Evolutionary conservation across 2,888 invertebrate genomes (phyloP), one percentile per base, ranked within the genome.

Genomic region (Vandiemenella viatica): DNA sequence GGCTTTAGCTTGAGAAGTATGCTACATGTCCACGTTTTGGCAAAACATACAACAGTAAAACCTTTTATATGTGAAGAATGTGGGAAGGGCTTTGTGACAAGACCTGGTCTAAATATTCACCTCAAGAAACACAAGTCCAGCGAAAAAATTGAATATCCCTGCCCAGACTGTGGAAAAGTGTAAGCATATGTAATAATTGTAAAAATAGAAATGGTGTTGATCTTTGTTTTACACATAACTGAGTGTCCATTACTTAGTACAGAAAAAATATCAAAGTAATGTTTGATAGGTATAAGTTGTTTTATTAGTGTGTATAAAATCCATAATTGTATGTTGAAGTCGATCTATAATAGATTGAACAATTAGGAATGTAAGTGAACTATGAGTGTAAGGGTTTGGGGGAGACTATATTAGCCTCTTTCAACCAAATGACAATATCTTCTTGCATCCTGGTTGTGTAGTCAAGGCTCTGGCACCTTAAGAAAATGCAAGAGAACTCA

Each of bases 1-100:
- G 63, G 69, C 2, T 77, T 75, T 59, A 65, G 70, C 37, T 68
- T 75, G 1, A 69, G 73, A 46, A 72, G 73, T 3, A 63, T 71
- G 55, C 64, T 76, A 22, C 72, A 73, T 53, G 65, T 69, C 1
- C 77, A 77, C 60, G 67, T 70, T 47, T 65, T 70, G 51, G 67
- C 68, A 1, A 71, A 68, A 59, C 73, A 74, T 45, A 63, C 65
- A 21, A 62, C 64, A 56, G 62, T 59, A 49, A 67, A 69, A 59
- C 73, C 73, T 0, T 67, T 62, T 52, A 61, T 56, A 40, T 69
- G 69, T 55, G 65, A 65, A 23, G 64, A 65, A 50, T 68, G 69
- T 56, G 64, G 64, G 3, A 66, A 63, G 54, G 61, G 61, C 48
- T 74, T 73, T 59, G 67, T 64, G 22, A 67, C 69, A 1, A 67